Conservation (phyloP, 2,797 vertebrate species). For the Crocidura indochinensis region DNA sequence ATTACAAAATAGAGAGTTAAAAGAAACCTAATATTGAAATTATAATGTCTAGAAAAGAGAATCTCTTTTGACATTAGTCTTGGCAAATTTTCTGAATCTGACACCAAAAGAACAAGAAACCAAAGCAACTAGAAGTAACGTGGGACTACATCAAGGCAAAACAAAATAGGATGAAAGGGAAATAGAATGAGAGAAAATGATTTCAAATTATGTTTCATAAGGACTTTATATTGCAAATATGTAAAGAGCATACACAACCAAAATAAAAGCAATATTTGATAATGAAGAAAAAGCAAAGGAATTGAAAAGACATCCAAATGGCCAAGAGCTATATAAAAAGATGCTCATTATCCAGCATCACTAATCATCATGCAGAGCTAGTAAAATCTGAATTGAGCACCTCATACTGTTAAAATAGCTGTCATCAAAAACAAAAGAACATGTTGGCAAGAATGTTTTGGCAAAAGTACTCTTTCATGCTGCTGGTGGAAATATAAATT, state of each 20-base stretch:
- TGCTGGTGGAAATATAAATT: background rate
- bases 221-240: background rate
- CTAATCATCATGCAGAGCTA: background rate
- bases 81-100: background rate
- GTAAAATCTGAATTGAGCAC: background rate
- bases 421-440: background rate
- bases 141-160: background rate
- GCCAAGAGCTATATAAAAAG: background rate
- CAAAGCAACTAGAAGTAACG: background rate
- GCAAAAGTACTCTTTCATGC: background rate
- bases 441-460: background rate
- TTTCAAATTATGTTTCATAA: background rate
- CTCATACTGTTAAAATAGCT: background rate
- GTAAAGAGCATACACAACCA: background rate
- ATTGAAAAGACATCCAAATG: background rate
- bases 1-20: background rate
- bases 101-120: background rate
- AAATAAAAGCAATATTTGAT: background rate
- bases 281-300: background rate
- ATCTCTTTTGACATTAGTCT: background rate
- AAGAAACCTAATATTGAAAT: background rate
- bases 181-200: background rate
- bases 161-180: background rate
- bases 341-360: background rate
- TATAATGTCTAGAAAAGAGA: background rate